Evolutionary conservation across 2,888 invertebrate genomes (phyloP), one percentile per base, ranked within the genome.

Genomic region (Auanema freiburgensis): DNA sequence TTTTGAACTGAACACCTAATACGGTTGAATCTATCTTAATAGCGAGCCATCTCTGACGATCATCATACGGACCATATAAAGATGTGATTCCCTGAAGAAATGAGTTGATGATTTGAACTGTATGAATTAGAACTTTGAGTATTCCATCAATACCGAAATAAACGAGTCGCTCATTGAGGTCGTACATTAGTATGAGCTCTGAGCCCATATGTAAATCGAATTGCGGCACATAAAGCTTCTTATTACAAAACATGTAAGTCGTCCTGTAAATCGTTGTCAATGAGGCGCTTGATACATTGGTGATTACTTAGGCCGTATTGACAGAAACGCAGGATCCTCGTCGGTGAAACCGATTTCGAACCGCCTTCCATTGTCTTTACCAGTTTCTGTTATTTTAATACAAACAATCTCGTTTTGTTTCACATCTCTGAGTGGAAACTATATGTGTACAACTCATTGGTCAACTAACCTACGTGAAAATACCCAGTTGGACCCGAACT

Each of bases 381-480:
- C 8, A n/a, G 56, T 14, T 12, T 14, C 56, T n/a, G 41, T 40
- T 10, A 62, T 40, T 24, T 51, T 33, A 14, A 62, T 16, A 25
- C 62, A 62, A 11, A 62, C 50, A 16, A 62, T 50, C 43, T 62
- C 62, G 42, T 62, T 57, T 25, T 49, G 49, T 25, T 62, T 56
- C 1, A 62, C 57, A 41, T 62, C 62, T 50, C 62, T 60, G 44
- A n/a, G n/a, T n/a, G n/a, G n/a, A n/a, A n/a, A n/a, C n/a, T 33
- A 33, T 33, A 33, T 3, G 4, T 33, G 33, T 33, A 33, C 33
- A 33, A 3, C 33, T 33, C n/a, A n/a, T n/a, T n/a, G n/a, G n/a
- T n/a, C n/a, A n/a, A n/a, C 33, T 33, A 33, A 33, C 33, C 33
- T 33, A 8, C 33, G 4, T 5, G 33, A 33, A 33, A 33, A 33